Evolutionary conservation across 2,888 invertebrate species (phyloP).

Genomic region (Drosophila subquinaria): DNA sequence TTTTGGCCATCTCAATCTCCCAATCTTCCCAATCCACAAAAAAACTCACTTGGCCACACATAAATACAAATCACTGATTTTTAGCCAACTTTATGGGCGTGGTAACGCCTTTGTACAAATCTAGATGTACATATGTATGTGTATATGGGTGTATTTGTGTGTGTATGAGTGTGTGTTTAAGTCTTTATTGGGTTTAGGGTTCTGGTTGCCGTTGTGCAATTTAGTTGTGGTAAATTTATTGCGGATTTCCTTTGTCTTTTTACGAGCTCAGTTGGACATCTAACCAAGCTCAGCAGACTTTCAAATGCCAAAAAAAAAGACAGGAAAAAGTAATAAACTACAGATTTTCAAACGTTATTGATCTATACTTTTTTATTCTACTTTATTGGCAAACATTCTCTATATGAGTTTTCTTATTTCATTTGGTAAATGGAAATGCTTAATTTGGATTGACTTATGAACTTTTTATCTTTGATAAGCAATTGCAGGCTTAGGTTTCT

Average conservation of each 20-base stretch:
- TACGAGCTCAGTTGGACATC: conserved; percentile 53
- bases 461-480: not conserved
- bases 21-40: conserved; percentile 17
- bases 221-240: conserved; percentile 74
- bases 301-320: conserved; percentile 13
- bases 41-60: conserved; percentile 64
- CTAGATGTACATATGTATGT: not conserved
- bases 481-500: not conserved
- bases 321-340: conserved; percentile 41
- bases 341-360: conserved; percentile 29
- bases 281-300: conserved; percentile 10
- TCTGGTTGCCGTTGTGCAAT: conserved; percentile 51
- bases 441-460: not conserved
- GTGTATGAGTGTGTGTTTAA: conserved; percentile 1
- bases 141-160: conserved; percentile 7
- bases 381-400: conserved; percentile 46
- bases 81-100: conserved; percentile 69
- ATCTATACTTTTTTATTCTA: conserved; percentile 27
- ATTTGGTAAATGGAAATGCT: not conserved
- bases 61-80: conserved; percentile 77
- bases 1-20: not conserved
- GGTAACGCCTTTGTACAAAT: conserved; percentile 52
- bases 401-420: not conserved
- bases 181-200: conserved; percentile 38
- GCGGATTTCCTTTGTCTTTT: conserved; percentile 72